A percentile compares a stretch with the other conserved stretches of the same genome.
Evolutionary conservation across 2,797 vertebrate genomes (phyloP).

Genomic region (Sciaenops ocellatus): DNA sequence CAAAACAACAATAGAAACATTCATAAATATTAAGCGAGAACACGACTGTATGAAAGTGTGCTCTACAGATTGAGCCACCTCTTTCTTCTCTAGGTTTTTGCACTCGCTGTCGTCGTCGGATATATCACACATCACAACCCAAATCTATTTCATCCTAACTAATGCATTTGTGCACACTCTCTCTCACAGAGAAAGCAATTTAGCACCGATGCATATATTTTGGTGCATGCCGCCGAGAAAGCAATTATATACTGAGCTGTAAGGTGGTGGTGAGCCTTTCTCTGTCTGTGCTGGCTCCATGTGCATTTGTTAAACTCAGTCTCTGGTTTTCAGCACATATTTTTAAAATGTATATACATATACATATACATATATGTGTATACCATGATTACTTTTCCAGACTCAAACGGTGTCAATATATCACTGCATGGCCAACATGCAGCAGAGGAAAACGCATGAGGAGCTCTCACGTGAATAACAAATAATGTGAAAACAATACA

Average conservation of each 20-base stretch:
- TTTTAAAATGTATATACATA: slow-evolving; percentile 26
- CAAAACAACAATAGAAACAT: slow-evolving; percentile 27
- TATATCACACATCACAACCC: slow-evolving; percentile 37
- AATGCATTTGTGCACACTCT: slow-evolving; percentile 24
- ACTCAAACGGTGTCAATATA: background rate
- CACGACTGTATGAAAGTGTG: slow-evolving; percentile 9
- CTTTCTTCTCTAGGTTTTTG: slow-evolving; percentile 10
- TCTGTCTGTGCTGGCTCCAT: background rate
- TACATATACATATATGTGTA: too few relatives aligned
- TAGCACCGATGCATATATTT: slow-evolving; percentile 18
- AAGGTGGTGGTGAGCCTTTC: background rate
- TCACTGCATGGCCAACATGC: background rate
- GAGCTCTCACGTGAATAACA: background rate
- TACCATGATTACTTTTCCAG: slow-evolving; percentile 49
- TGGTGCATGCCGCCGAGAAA: background rate
- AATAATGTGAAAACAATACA: background rate
- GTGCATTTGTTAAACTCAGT: slow-evolving; percentile 26
- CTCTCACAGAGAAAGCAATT: slow-evolving; percentile 22
- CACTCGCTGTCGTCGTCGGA: background rate
- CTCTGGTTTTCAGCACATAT: slow-evolving; percentile 2
- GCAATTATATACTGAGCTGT: slow-evolving; percentile 6
- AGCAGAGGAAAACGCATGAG: background rate
- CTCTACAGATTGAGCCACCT: slow-evolving; percentile 11
- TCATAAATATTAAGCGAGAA: slow-evolving; percentile 53
- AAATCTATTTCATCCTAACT: slow-evolving; percentile 47